Conservation (phyloP, 2,797 vertebrate genomes). For the Peromyscus aztecus region DNA sequence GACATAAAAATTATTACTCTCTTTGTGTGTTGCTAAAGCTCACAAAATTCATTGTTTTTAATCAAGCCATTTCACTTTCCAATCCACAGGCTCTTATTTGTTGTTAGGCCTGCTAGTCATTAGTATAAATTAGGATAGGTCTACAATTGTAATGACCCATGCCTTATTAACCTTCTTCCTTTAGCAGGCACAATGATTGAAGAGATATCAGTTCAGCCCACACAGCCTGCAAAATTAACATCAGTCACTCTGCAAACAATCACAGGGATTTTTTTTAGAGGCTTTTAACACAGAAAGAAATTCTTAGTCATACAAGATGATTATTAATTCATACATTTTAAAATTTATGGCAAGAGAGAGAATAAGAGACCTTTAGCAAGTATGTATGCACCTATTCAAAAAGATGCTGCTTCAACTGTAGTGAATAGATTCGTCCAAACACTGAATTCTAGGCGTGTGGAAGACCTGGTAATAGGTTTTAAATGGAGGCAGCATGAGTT, state of each 20-base stretch:
- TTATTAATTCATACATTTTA: conserved; percentile 53
- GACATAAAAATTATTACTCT: conserved; percentile 78
- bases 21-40: conserved; percentile 64
- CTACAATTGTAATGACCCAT: conserved; percentile 78
- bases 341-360: conserved; percentile 41
- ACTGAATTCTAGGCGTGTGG: conserved; percentile 63
- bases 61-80: conserved; percentile 79
- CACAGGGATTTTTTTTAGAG: conserved; percentile 20
- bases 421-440: conserved; percentile 49
- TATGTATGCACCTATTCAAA: neutral
- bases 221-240: conserved; percentile 73
- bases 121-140: conserved; percentile 79
- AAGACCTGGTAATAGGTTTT: conserved; percentile 70
- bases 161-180: conserved; percentile 79
- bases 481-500: conserved; percentile 69
- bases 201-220: conserved; percentile 72
- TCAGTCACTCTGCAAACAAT: conserved; percentile 69
- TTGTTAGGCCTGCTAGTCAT: conserved; percentile 72
- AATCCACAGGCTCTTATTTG: conserved; percentile 77
- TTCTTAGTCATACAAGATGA: neutral
- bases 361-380: neutral
- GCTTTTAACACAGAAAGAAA: conserved; percentile 39
- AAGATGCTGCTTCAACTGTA: neutral
- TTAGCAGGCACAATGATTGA: conserved; percentile 78
- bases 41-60: conserved; percentile 80